phyloP scores from a whole-genome alignment of 2,888 invertebrate genomes.

The Agriotes lineatus region DNA sequence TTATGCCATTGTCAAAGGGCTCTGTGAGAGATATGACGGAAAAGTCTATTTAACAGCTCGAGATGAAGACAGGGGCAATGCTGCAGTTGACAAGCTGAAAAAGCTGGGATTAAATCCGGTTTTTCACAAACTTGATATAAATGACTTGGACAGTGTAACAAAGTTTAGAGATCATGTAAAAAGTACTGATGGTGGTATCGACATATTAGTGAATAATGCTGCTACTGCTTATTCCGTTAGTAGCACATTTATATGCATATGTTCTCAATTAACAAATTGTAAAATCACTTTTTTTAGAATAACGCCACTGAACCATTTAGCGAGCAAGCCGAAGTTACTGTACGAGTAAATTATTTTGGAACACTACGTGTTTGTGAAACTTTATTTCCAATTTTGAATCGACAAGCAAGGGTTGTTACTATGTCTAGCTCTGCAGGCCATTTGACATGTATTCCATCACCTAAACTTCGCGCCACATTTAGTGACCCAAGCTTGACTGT shows the following conservation, averaged over 20 bases:
- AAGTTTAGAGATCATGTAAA: constrained; percentile 72
- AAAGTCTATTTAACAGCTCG: constrained; percentile 79
- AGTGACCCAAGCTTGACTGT: constrained; percentile 71
- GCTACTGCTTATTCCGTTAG: constrained; percentile 21
- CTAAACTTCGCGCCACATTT: constrained; percentile 70
- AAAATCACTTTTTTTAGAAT: constrained; percentile 55
- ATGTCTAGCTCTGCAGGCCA: constrained; percentile 79
- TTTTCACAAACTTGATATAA: constrained; percentile 80
- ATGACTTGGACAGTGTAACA: constrained; percentile 71
- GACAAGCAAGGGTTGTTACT: constrained; percentile 81
- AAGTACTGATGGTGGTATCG: constrained; percentile 75
- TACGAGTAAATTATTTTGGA: constrained; percentile 78
- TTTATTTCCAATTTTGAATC: constrained; percentile 78
- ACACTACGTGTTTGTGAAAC: constrained; percentile 74
- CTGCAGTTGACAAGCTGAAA: constrained; percentile 72
- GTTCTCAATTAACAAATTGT: too few species aligned
- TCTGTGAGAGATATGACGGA: constrained; percentile 76
- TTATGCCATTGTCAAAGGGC: constrained; percentile 74
- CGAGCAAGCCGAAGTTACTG: constrained; percentile 78
- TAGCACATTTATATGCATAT: background rate
- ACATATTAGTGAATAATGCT: constrained; percentile 74
- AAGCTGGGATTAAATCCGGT: constrained; percentile 69
- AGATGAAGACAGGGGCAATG: constrained; percentile 69
- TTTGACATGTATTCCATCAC: constrained; percentile 72
- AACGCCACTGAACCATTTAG: constrained; percentile 73